These are phyloP conservation scores for Acromyrmex echinatior DNA, from an alignment of 1,140 invertebrate genomes.

Conservation along the genomic window DNA sequence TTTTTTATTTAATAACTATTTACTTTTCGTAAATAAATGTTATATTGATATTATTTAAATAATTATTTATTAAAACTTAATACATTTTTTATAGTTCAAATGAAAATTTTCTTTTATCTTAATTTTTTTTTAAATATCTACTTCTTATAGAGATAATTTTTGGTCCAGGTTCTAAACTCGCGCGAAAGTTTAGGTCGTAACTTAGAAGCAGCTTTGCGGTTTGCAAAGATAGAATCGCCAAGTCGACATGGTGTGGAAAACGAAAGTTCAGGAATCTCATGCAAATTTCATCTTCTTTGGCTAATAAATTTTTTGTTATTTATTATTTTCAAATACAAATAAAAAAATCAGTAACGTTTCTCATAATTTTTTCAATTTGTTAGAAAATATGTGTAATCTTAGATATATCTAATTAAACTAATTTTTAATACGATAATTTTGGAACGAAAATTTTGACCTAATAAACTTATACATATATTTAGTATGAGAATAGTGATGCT, in stretches of 20 bases:
- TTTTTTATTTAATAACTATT: too few species aligned
- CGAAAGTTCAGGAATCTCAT: conserved; percentile 79
- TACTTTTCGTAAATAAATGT: too few species aligned
- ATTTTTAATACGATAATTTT: background rate
- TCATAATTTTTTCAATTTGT: too few species aligned
- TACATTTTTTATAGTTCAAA: too few species aligned
- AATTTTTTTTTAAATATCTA: too few species aligned
- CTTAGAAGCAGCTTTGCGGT: conserved; percentile 66
- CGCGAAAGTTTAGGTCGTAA: conserved; percentile 71
- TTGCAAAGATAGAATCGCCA: conserved; percentile 66
- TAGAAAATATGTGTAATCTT: too few species aligned
- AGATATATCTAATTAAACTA: background rate
- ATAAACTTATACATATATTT: background rate
- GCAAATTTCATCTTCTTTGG: conserved; percentile 79
- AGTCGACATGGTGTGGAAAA: background rate
- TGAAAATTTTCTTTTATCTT: too few species aligned
- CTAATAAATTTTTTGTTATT: conserved; percentile 65
- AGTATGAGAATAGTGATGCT: background rate
- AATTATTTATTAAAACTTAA: too few species aligned
- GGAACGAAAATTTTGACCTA: background rate
- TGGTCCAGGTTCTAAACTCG: background rate
- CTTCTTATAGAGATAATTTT: too few species aligned
- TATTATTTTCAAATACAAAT: background rate
- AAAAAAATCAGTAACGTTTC: too few species aligned
- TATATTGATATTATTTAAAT: too few species aligned